Evolutionary conservation across 1,140 invertebrate genomes (phyloP), one percentile per base, ranked within the genome.

Genomic region (Nymphalis io): DNA sequence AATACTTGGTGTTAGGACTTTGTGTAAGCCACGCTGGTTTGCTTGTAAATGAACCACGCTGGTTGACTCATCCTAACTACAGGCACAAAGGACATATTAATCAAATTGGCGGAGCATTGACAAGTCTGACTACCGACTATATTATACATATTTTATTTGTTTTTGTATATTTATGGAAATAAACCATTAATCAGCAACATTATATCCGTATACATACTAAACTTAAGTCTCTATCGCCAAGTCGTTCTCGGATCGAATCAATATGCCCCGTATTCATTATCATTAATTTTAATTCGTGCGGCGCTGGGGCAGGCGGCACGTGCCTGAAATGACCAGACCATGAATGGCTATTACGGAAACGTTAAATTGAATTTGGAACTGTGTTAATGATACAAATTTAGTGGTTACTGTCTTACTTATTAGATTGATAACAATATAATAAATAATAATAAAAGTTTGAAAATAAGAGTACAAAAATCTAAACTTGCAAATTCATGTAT

Each of bases 261-360:
- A 81, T 80, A 79, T 66, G 59, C 39, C 39, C 73, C 73, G 73
- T 75, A 77, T 80, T 83, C 75, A 78, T 81, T 80, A 79, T 64
- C 78, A 73, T 82, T 84, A 81, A 80, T 76, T 73, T 78, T 79
- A 78, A 84, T 84, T 82, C 76, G 57, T 69, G 33, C 33, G 62
- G 40, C 53, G 39, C 39, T 27, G 38, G 23, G 64, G 53, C 57
- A 16, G 39, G 42, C 60, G 51, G 48, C 70, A 57, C 60, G 60
- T 62, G 70, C 38, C 57, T 40, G 53, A 57, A 42, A 68, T 68
- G 70, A 62, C 65, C 70, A 61, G 51, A 59, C 42, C 59, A 60
- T 48, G 59, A 38, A 62, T 57, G 18, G 61, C 40, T 42, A 63
- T 63, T 70, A 51, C 58, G 21, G 60, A 61, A 62, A 62, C 65